phyloP scores from a whole-genome alignment of 1,140 invertebrate species.

The Mylabris phalerata region DNA sequence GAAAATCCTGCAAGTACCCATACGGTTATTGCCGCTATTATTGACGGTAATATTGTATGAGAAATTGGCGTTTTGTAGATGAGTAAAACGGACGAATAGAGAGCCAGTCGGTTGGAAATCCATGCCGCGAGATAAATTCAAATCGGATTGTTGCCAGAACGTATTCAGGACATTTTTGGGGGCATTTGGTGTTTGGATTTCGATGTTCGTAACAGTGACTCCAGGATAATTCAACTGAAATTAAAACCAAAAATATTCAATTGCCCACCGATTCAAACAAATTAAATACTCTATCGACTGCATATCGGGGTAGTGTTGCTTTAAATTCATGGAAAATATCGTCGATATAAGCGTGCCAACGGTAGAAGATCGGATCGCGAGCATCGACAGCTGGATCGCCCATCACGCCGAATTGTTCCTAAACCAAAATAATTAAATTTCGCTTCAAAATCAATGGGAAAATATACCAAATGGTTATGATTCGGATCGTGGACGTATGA shows the following conservation, averaged over 20 bases:
- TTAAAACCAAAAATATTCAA: not conserved
- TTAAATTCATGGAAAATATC: constrained; percentile 73
- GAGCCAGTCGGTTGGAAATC: constrained; percentile 44
- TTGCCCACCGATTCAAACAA: constrained; percentile 38
- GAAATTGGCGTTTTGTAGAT: constrained; percentile 59
- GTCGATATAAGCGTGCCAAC: constrained; percentile 74
- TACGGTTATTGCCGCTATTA: constrained; percentile 35
- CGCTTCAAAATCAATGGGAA: too few species aligned
- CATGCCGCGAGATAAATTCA: constrained; percentile 46
- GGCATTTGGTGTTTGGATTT: constrained; percentile 18
- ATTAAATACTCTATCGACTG: constrained; percentile 33
- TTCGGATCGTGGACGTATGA: constrained; percentile 53
- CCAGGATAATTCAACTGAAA: constrained; percentile 31
- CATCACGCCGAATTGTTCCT: constrained; percentile 58
- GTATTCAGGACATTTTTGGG: constrained; percentile 40
- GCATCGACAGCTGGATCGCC: constrained; percentile 59
- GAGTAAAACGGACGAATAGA: constrained; percentile 49
- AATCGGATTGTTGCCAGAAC: constrained; percentile 47
- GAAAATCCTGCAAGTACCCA: constrained; percentile 69
- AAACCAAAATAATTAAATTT: too few species aligned
- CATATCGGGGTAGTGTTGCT: constrained; percentile 57
- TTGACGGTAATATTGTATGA: constrained; percentile 48
- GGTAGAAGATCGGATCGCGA: constrained; percentile 79
- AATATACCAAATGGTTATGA: constrained; percentile 39
- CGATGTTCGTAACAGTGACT: constrained; percentile 23